These are phyloP conservation scores for Candidula unifasciata DNA, from an alignment of 2,888 invertebrate species.

Conservation along the genomic window DNA sequence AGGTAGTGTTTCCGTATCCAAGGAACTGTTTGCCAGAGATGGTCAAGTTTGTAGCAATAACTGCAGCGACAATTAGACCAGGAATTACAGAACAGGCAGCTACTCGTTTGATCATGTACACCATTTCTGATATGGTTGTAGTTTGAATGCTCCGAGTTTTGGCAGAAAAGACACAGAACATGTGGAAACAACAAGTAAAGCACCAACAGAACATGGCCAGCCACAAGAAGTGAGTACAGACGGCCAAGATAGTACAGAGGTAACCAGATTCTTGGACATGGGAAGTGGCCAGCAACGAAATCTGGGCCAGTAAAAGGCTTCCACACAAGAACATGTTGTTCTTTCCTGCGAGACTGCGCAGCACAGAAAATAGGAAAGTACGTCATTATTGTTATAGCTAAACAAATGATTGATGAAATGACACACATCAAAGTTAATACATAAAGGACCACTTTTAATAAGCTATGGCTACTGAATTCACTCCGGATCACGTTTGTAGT, in stretches of 20 bases:
- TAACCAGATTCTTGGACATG: not conserved
- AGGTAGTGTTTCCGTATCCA: constrained; percentile 24
- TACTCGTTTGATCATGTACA: not conserved
- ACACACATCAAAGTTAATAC: constrained; percentile 30
- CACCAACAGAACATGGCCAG: constrained; percentile 44
- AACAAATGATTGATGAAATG: constrained; percentile 18
- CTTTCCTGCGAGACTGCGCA: constrained; percentile 27
- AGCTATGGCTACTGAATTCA: not conserved
- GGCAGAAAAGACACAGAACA: constrained; percentile 39
- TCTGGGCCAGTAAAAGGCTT: constrained; percentile 31
- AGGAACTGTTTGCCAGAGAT: not conserved
- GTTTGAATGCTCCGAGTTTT: not conserved
- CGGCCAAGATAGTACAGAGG: constrained; percentile 16
- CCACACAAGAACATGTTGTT: constrained; percentile 41
- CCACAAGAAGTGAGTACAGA: constrained; percentile 42
- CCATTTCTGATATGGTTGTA: not conserved
- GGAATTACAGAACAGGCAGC: not conserved
- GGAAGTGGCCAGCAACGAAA: not conserved
- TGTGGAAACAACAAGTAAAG: constrained; percentile 40
- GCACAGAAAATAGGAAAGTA: constrained; percentile 28
- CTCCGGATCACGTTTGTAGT: not conserved
- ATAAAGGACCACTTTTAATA: not conserved
- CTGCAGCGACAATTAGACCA: not conserved
- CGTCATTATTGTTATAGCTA: constrained; percentile 39
- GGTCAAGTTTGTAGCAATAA: not conserved